These are phyloP conservation scores for Clarias macrocephalus DNA, from an alignment of 2,113 vertebrate species.

Conservation along the genomic window DNA sequence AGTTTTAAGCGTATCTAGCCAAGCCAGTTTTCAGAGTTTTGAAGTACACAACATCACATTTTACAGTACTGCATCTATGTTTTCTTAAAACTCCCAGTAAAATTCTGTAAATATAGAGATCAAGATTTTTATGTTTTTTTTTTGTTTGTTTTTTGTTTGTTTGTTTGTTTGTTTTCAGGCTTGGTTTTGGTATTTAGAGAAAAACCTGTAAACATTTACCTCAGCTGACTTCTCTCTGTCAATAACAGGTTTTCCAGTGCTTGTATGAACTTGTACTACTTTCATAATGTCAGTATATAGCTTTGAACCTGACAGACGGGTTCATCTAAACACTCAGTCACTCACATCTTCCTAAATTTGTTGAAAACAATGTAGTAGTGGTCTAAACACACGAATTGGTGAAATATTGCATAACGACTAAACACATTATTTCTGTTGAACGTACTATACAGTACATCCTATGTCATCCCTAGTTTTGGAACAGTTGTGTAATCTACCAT, in stretches of 20 bases:
- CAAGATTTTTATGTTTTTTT: too few species aligned
- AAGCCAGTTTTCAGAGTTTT: neutral
- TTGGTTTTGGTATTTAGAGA: too few species aligned
- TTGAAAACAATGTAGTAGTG: neutral
- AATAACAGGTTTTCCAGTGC: neutral
- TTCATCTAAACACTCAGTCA: neutral
- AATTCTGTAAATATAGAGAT: too few species aligned
- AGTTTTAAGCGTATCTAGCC: neutral
- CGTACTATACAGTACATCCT: too few species aligned
- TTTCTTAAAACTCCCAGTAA: too few species aligned
- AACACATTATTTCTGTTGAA: neutral
- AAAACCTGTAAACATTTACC: neutral
- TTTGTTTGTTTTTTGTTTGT: too few species aligned
- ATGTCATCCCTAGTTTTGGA: too few species aligned
- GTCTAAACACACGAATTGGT: neutral
- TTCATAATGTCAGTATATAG: neutral
- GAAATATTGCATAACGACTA: neutral
- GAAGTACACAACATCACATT: neutral
- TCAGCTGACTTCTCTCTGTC: neutral
- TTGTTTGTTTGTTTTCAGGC: too few species aligned
- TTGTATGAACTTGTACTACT: conserved; percentile 10
- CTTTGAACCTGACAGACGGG: conserved; percentile 12
- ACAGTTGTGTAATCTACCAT: neutral
- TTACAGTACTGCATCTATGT: too few species aligned
- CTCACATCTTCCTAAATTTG: too few species aligned